Evolutionary conservation across 2,888 invertebrate genomes (phyloP), one percentile per base, ranked within the genome.

Genomic region (Lepidochitona cinerea): DNA sequence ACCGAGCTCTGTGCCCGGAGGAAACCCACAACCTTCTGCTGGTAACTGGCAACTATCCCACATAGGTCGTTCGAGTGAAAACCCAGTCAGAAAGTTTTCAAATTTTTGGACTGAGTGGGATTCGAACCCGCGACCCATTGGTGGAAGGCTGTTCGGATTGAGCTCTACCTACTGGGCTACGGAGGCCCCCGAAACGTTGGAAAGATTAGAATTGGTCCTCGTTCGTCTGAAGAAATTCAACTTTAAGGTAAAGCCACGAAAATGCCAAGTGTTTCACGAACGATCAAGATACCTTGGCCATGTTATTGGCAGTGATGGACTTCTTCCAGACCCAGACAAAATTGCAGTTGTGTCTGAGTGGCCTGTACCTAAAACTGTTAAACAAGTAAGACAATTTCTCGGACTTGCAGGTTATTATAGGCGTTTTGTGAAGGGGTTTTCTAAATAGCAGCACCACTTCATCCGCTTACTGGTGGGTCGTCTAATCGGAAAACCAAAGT

Each of bases 201-300:
- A 74, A 32, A 64, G 78, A 7, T 69, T 83, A 32, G 75, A 79
- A 9, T 67, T 69, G 29, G 79, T 83, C 0, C 70, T 84, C n/a
- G 32, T 54, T 6, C 53, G 76, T 36, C 70, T 83, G 1, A 23
- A 49, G 9, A 41, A 76, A 0, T 67, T 65, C 37, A 72, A 67
- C 26, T 71, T 84, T 4, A 81, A 79, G 36, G 29, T 80, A 4
- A 77, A 79, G n/a, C 78, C 80, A 0, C 54, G 73, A 0, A 83
- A 82, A 59, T 81, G 76, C 65, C 72, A 76, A 52, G 41, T 81
- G 7, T 73, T 76, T 23, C 64, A 75, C 35, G 23, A 53, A 14
- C 18, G 70, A 36, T 33, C 77, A 1, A 7, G 54, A 14, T 80
- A 72, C 64, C 66, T 79, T 12, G 80, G 74, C 29, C 80, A 80